Evolutionary conservation across 1,140 invertebrate species (phyloP), one percentile per base, ranked within the genome.

Genomic region (Coelopa frigida): DNA sequence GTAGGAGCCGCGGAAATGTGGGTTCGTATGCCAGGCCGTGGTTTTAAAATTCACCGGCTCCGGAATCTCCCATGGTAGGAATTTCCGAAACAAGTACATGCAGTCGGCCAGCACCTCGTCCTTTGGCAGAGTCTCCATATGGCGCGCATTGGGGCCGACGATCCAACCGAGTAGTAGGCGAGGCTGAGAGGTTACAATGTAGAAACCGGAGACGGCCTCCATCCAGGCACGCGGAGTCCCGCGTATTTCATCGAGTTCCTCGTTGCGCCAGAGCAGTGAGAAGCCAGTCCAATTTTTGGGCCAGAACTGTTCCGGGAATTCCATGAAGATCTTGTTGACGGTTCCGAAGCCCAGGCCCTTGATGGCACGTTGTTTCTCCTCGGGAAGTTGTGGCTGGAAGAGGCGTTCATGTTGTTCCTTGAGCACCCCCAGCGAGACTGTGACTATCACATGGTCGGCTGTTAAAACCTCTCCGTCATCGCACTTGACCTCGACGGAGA

Each of bases 251-350:
- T 57, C 54, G 74, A 82, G n/a, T 46, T 79, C 73, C 27, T 72
- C 53, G 18, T 73, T 54, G 1, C 57, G 55, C 78, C 79, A 81
- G 14, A 80, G 45, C 12, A 77, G 68, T 49, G 57, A 70, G 51
- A 72, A 78, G 36, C 64, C 71, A 36, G 47, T 56, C 24, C 50
- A 62, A 33, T 66, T 51, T 29, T 75, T 58, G 1, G 73, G 71
- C 82, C 83, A 85, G 78, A 84, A 86, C 35, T 66, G 70, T 29
- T 74, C 59, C 1, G 74, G 61, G 55, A 83, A 87, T 57, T 81
- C 75, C 2, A 85, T 55, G 53, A 83, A 88, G 37, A 93, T 77
- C 70, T 89, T 89, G 57, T 85, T 76, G 2, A 87, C 74, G 5
- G 78, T 77, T 18, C 82, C 84, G 47, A 85, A 78, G 8, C 77